phyloP scores from a whole-genome alignment of 2,888 invertebrate genomes.

The Yponomeuta malinellus region DNA sequence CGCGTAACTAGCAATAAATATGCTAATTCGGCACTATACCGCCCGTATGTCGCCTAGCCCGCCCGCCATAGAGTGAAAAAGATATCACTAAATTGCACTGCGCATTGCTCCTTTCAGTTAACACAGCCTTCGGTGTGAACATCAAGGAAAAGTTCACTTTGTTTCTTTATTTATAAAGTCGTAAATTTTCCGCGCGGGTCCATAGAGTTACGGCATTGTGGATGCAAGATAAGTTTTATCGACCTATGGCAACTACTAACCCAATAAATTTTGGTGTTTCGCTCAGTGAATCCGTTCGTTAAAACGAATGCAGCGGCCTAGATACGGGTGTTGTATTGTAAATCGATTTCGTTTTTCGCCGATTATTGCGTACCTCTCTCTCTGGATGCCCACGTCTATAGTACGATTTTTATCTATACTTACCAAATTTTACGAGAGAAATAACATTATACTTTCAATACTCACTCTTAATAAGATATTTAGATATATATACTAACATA shows the following conservation, averaged over 20 bases:
- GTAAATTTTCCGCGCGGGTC: conserved; percentile 51
- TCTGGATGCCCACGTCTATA: not conserved
- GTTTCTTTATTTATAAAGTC: conserved; percentile 54
- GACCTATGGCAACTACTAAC: conserved; percentile 75
- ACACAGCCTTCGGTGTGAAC: conserved; percentile 45
- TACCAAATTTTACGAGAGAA: too few species aligned
- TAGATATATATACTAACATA: too few species aligned
- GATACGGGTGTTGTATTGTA: conserved; percentile 48
- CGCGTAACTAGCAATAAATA: conserved; percentile 72
- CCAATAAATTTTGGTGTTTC: conserved; percentile 76
- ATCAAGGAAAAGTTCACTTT: conserved; percentile 58
- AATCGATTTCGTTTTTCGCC: conserved; percentile 8
- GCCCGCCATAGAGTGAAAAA: conserved; percentile 68
- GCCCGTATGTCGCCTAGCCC: conserved; percentile 70
- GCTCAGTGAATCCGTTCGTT: conserved; percentile 69
- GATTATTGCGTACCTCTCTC: not conserved
- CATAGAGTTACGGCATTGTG: conserved; percentile 59
- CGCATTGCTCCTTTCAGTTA: conserved; percentile 72
- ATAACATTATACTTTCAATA: not conserved
- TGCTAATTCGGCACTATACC: conserved; percentile 72
- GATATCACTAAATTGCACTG: conserved; percentile 74
- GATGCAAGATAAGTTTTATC: conserved; percentile 61
- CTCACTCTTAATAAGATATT: not conserved
- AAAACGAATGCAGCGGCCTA: conserved; percentile 72
- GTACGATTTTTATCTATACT: not conserved